Evolutionary conservation across 2,113 vertebrate genomes (phyloP), one percentile per base, ranked within the genome.

Genomic region (Bubalus kerabau): DNA sequence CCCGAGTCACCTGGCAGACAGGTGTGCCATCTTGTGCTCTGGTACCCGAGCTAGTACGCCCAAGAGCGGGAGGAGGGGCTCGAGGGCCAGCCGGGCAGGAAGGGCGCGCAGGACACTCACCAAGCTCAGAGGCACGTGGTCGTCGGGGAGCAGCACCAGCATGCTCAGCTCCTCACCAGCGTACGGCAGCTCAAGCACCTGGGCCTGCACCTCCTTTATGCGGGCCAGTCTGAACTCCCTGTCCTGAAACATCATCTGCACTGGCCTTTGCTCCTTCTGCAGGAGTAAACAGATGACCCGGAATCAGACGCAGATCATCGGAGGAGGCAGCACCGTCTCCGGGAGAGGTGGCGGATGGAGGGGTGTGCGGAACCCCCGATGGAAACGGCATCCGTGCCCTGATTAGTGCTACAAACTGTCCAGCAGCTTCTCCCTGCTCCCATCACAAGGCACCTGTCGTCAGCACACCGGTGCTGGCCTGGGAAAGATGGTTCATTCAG

Each of bases 181-280:
- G 21, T 99, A 99, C 0, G 99, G 99, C 28, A 99, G 78, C 98
- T 99, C 99, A n/a, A 99, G 98, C 95, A 99, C 91, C 98, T 99
- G 98, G 62, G 98, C 98, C 84, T 81, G 67, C 3, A 97, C 48
- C 17, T 99, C 99, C 0, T 96, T 84, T 28, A 99, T 94, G 32
- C 96, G 98, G 24, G 95, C 83, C 30, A 98, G 86, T 5, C 97
- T 97, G 90, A 99, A 99, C 7, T 0, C 92, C 5, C 64, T 96
- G 43, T 98, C 98, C 94, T 98, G 99, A 14, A 23, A 56, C 99
- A 99, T 99, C 99, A 99, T 99, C 98, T 99, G 99, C 96, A 99
- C 99, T 0, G 98, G 97, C 78, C 98, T 99, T 4, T 96, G 98
- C 24, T 99, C 98, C 1, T 98, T 98, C 99, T 99, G 95, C 74